Conservation (phyloP, 2,113 vertebrate genomes). For the Pseudorectes ferrugineus region DNA sequence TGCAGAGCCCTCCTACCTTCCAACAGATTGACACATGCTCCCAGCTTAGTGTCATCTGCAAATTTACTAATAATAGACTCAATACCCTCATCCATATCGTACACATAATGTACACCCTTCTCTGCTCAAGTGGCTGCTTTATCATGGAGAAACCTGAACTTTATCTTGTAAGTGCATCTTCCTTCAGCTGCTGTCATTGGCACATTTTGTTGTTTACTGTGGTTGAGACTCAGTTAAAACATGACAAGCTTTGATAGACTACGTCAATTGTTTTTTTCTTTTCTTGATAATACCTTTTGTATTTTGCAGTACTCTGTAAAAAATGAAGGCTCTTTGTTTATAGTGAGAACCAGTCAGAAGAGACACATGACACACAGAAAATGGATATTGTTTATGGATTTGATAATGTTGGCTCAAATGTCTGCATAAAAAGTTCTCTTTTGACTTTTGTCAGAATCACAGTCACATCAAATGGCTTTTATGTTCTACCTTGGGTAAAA, state of each 20-base stretch:
- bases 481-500: not conserved
- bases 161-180: conserved; percentile 47
- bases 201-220: conserved; percentile 20
- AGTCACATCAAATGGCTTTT: not conserved
- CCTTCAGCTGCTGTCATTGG: not conserved
- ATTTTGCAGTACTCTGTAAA: conserved; percentile 24
- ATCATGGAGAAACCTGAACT: not conserved
- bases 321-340: conserved; percentile 35
- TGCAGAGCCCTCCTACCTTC: too few species aligned
- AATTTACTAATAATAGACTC: too few species aligned
- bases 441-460: not conserved
- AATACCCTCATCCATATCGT: too few species aligned
- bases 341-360: not conserved
- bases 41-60: too few species aligned
- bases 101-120: not conserved
- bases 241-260: conserved; percentile 49
- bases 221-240: conserved; percentile 45
- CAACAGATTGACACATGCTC: too few species aligned
- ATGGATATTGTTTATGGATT: conserved; percentile 14
- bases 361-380: not conserved
- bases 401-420: conserved; percentile 21
- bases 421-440: not conserved
- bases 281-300: conserved; percentile 25
- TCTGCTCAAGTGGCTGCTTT: conserved; percentile 9
- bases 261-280: not conserved